phyloP scores from a whole-genome alignment of 1,140 invertebrate genomes.

The Penaeus vannamei region DNA sequence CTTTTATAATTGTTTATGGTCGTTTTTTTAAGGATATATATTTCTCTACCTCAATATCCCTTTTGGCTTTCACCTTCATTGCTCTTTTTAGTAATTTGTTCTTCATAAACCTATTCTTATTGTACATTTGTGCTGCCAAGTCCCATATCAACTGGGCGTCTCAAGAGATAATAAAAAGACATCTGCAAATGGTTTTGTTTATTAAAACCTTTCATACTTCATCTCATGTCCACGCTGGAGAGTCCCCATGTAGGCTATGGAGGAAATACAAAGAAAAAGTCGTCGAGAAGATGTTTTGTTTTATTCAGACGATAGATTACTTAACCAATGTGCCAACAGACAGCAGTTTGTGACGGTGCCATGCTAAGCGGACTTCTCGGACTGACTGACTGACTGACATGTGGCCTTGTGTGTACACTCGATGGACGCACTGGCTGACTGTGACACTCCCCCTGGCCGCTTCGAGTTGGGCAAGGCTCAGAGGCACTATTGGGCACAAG shows the following conservation, averaged over 20 bases:
- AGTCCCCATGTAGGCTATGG: neutral
- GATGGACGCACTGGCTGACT: slow-evolving; percentile 51
- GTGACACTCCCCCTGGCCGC: slow-evolving; percentile 60
- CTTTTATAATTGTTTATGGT: too few relatives aligned
- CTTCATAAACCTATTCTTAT: too few relatives aligned
- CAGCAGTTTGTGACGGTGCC: slow-evolving; percentile 56
- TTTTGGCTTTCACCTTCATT: too few relatives aligned
- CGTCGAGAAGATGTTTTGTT: slow-evolving; percentile 50
- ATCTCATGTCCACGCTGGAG: too few relatives aligned
- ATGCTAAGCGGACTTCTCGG: slow-evolving; percentile 53
- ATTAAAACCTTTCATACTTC: too few relatives aligned
- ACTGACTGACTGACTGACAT: slow-evolving; percentile 49
- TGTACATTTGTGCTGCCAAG: too few relatives aligned
- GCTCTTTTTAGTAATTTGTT: too few relatives aligned
- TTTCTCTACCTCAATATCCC: too few relatives aligned
- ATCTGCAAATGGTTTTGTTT: too few relatives aligned
- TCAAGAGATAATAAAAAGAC: too few relatives aligned
- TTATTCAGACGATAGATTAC: slow-evolving; percentile 64
- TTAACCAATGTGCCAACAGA: slow-evolving; percentile 62
- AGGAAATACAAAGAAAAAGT: slow-evolving; percentile 14
- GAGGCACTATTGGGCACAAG: slow-evolving; percentile 53
- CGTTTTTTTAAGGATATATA: too few relatives aligned
- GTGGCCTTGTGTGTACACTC: slow-evolving; percentile 27
- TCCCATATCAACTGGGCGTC: too few relatives aligned
- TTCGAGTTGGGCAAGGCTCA: slow-evolving; percentile 28